These are phyloP conservation scores for Drosophila kohkoa DNA, from an alignment of 1,140 invertebrate species.

Conservation along the genomic window DNA sequence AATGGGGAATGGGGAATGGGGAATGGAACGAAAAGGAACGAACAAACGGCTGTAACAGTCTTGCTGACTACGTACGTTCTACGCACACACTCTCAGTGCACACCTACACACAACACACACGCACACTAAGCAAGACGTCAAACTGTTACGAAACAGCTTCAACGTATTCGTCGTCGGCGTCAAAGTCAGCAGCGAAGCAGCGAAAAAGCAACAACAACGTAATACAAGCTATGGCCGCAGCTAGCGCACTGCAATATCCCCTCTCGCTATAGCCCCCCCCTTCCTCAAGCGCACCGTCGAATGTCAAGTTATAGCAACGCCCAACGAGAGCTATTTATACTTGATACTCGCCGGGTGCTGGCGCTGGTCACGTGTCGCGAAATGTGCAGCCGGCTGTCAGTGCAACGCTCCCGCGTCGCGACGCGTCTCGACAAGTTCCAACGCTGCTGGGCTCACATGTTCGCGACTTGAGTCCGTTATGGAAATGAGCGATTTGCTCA, in stretches of 20 bases:
- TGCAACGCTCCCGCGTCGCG: slow-evolving; percentile 72
- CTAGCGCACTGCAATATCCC: neutral
- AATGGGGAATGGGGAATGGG: too few relatives aligned
- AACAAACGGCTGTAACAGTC: slow-evolving; percentile 19
- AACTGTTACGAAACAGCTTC: slow-evolving; percentile 69
- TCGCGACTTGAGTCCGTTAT: slow-evolving; percentile 70
- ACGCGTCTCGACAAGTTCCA: neutral
- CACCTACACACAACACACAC: too few relatives aligned
- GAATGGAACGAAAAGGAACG: neutral
- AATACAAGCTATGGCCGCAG: slow-evolving; percentile 43
- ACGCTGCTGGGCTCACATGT: slow-evolving; percentile 68
- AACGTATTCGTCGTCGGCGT: slow-evolving; percentile 9
- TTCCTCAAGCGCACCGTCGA: neutral
- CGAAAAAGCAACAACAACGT: slow-evolving; percentile 53
- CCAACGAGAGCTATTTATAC: slow-evolving; percentile 65
- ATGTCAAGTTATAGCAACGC: slow-evolving; percentile 42
- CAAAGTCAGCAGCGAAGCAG: slow-evolving; percentile 33
- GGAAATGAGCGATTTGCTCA: slow-evolving; percentile 67
- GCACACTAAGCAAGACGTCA: slow-evolving; percentile 24
- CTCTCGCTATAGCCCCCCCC: neutral
- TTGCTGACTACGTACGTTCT: slow-evolving; percentile 23
- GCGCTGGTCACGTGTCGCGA: slow-evolving; percentile 65
- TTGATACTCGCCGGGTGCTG: slow-evolving; percentile 48
- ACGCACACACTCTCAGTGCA: neutral
- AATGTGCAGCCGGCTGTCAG: slow-evolving; percentile 64